A percentile compares a stretch with the other conserved stretches of the same genome.
These are phyloP conservation scores for Channa argus DNA, from an alignment of 2,113 vertebrate genomes.

Conservation along the genomic window DNA sequence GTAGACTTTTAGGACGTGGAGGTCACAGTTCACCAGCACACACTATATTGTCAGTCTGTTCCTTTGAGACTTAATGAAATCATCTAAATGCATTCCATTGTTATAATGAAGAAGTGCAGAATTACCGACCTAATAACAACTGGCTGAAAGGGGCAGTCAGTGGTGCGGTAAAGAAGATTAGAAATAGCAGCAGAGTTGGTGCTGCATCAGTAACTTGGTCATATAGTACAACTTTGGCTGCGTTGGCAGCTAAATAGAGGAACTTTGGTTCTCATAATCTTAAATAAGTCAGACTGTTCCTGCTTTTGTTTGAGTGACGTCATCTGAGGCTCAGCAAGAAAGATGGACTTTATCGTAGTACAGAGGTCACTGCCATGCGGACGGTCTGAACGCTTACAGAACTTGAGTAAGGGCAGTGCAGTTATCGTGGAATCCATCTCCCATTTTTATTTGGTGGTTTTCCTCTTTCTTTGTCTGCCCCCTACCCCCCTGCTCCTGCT, in stretches of 20 bases:
- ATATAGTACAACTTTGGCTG: conserved; percentile 21
- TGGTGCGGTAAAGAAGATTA: conserved; percentile 59
- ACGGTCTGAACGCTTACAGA: conserved; percentile 34
- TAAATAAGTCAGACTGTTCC: not conserved
- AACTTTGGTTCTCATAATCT: not conserved
- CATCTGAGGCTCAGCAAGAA: not conserved
- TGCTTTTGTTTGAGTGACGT: conserved; percentile 30
- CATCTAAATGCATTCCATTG: conserved; percentile 55
- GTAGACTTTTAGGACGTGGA: conserved; percentile 30
- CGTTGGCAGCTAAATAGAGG: not conserved
- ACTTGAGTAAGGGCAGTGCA: conserved; percentile 56
- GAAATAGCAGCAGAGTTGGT: conserved; percentile 44
- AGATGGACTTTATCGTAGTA: not conserved
- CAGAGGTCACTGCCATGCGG: not conserved
- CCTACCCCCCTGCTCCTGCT: not conserved
- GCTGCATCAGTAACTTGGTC: conserved; percentile 58
- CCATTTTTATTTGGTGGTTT: conserved; percentile 15
- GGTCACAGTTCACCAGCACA: conserved; percentile 38
- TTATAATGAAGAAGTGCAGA: conserved; percentile 58
- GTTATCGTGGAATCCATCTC: conserved; percentile 67
- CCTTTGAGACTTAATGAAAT: conserved; percentile 52
- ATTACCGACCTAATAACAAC: conserved; percentile 48
- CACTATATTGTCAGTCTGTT: conserved; percentile 23
- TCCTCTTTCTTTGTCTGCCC: conserved; percentile 15
- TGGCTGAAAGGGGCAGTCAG: conserved; percentile 40